Base-by-base conservation (phyloP, 2,888 invertebrate species). In the Eupsilia transversa region DNA sequence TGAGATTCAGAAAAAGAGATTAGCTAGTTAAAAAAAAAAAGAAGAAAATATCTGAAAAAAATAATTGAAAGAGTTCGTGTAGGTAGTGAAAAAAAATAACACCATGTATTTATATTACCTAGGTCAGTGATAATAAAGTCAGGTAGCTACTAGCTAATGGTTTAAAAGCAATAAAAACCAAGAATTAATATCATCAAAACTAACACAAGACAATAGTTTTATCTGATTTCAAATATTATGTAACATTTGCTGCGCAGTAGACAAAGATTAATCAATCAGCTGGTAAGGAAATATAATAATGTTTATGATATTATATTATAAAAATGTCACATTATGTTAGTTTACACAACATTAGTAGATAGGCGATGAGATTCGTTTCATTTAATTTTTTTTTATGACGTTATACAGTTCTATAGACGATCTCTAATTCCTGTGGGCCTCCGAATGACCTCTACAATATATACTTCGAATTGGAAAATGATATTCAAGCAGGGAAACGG, bases 271-370 rank as follows among this genome's bases (percentile, higher is more conserved):
- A 79, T 72, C 65, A 69, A 79, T 80, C 84, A 54, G 52, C 46
- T 35, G 80, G 7, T 69, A 46, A 79, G 79, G 72, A 73, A 83
- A 72, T 69, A 61, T 57, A 54, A 83, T 69, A 69, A 72, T 46
- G 41, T 72, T 73, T 60, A 46, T 46, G 20, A 57, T 38, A 83
- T 61, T 69, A 68, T 46, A 60, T 65, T 60, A 71, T 70, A 72
- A 79, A 69, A 70, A 66, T 84, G 84, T 61, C 80, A 79, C 69
- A 83, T 73, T 73, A 72, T 68, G 67, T 79, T 49, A 66, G 57
- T 79, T 72, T 33, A 54, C 60, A 83, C 68, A 69, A 61, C 17
- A 80, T 73, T 54, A 27, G 56, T n/a, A 61, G 57, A 83, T 79
- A 64, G 30, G 14, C 43, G 57, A 59, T 54, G 63, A 41, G 49